These are phyloP conservation scores for Rhynchonycteris naso DNA, from an alignment of 2,797 vertebrate species.

Conservation along the genomic window DNA sequence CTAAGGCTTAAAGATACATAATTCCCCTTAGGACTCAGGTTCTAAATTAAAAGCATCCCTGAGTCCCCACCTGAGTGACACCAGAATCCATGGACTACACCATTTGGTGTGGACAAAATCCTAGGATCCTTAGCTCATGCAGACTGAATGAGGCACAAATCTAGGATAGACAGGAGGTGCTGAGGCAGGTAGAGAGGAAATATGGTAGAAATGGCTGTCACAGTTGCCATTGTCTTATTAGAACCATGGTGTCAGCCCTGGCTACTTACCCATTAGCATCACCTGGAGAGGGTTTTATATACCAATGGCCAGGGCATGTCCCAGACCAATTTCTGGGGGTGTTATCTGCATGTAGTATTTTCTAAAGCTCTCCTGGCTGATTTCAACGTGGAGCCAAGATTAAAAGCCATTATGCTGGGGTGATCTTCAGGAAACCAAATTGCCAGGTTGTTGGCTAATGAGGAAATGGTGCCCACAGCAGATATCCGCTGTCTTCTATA, in stretches of 20 bases:
- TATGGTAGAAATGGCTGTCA: not conserved
- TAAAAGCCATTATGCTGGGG: not conserved
- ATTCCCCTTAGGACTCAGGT: not conserved
- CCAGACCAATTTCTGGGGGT: not conserved
- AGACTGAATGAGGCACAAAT: not conserved
- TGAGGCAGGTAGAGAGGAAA: not conserved
- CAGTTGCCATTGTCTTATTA: fast-evolving
- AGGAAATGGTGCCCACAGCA: not conserved
- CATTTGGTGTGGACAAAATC: too few species aligned
- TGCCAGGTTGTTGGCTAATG: not conserved
- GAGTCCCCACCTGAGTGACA: not conserved
- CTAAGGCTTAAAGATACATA: not conserved
- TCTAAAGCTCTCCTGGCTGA: not conserved
- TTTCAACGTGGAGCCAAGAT: not conserved
- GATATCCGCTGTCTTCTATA: not conserved
- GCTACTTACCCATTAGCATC: not conserved
- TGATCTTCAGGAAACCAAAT: not conserved
- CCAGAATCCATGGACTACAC: not conserved
- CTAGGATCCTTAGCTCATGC: not conserved
- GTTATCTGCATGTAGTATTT: not conserved
- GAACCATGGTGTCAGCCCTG: not conserved
- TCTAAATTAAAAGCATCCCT: not conserved
- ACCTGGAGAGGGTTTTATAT: not conserved
- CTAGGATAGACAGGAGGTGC: not conserved
- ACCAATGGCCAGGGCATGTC: not conserved